phyloP scores from a whole-genome alignment of 2,113 vertebrate genomes.

The Scatophagus argus region DNA sequence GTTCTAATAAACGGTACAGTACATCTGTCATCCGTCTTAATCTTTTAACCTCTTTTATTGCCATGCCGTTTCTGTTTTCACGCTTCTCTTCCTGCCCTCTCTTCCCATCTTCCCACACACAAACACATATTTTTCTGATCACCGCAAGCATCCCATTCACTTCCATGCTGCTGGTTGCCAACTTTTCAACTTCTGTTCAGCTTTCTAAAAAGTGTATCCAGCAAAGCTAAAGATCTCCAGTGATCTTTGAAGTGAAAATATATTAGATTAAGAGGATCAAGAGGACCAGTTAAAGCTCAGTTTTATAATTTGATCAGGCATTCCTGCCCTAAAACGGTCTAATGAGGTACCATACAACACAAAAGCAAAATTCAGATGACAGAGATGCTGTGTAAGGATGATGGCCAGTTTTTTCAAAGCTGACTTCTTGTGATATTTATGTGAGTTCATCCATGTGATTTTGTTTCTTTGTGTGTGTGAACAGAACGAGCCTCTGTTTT shows the following conservation, averaged over 20 bases:
- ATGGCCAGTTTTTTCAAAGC: conserved; percentile 44
- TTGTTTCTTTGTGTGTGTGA: conserved; percentile 34
- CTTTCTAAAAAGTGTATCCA: conserved; percentile 32
- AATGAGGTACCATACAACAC: conserved; percentile 54
- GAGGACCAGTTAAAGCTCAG: conserved; percentile 43
- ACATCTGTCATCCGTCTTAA: conserved; percentile 14
- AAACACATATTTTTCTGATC: conserved; percentile 2
- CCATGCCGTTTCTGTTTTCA: conserved; percentile 5
- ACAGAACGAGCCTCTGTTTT: conserved; percentile 46
- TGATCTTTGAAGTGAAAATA: conserved; percentile 31
- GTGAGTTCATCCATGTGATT: conserved; percentile 64
- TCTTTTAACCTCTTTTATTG: background rate
- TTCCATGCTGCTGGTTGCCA: conserved; percentile 33
- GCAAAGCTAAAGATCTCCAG: conserved; percentile 17
- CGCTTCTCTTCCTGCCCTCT: background rate
- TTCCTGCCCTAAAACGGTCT: conserved; percentile 20
- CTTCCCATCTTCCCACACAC: background rate
- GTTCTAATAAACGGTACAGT: conserved; percentile 10
- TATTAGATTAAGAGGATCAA: conserved; percentile 54
- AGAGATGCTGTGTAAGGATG: conserved; percentile 11
- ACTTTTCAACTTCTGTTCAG: conserved; percentile 12
- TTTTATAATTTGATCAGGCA: conserved; percentile 43
- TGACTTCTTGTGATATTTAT: conserved; percentile 61
- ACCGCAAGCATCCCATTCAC: background rate
- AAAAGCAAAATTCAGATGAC: conserved; percentile 47